A percentile compares a stretch with the other conserved stretches of the same genome.
Conservation (phyloP, 2,888 invertebrate species). For the Macropis europaea region DNA sequence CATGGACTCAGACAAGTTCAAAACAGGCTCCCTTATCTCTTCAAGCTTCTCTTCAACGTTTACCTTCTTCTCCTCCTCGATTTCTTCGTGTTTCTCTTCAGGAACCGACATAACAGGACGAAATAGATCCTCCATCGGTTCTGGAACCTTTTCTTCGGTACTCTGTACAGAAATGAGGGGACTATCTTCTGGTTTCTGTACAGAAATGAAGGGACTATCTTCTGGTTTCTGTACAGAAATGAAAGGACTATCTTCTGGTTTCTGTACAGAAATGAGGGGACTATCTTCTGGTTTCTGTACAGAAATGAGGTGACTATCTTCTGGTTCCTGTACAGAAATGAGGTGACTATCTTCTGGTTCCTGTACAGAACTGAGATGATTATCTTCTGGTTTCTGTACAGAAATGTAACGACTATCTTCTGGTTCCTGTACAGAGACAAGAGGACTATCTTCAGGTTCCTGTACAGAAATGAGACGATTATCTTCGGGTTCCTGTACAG, state of each 20-base stretch:
- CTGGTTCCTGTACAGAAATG: no score
- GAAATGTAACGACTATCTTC: no score
- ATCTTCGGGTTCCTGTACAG: no score
- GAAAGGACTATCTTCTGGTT: background rate
- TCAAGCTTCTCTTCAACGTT: no score
- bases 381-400: no score
- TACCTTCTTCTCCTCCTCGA: background rate
- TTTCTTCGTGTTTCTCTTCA: background rate
- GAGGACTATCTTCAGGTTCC: background rate
- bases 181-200: no score
- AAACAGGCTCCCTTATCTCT: background rate
- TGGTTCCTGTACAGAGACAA: no score
- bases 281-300: no score
- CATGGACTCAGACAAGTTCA: slow-evolving; percentile 70
- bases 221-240: no score
- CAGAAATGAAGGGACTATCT: no score
- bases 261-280: slow-evolving; percentile 4
- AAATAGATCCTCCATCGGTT: background rate
- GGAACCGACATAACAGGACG: background rate
- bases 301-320: no score
- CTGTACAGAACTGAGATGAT: slow-evolving; percentile 5
- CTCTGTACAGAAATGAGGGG: slow-evolving; percentile 4
- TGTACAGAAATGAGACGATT: slow-evolving; percentile 7
- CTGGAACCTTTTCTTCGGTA: background rate
- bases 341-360: background rate